phyloP scores from a whole-genome alignment of 1,140 invertebrate species.

The Drosophila setifemur region DNA sequence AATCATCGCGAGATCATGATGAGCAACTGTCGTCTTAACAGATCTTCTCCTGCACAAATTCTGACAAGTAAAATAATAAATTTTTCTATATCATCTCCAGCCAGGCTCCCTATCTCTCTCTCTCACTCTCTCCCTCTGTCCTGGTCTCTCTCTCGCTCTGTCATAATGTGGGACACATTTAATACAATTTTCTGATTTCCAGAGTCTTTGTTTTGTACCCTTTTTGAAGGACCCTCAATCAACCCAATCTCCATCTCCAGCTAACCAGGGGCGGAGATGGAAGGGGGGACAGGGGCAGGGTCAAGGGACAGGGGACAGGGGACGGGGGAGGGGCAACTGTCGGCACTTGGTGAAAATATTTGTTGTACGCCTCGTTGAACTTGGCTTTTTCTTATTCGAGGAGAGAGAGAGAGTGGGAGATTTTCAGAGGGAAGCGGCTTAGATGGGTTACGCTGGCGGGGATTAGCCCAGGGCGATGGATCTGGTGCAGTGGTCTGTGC shows the following conservation, averaged over 20 bases:
- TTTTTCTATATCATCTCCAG: constrained; percentile 53
- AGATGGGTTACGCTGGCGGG: constrained; percentile 13
- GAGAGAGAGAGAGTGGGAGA: neutral
- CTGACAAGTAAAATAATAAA: constrained; percentile 67
- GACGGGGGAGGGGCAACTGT: constrained; percentile 20
- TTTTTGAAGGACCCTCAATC: constrained; percentile 80
- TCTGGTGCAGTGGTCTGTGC: neutral
- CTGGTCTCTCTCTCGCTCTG: neutral
- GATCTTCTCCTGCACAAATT: constrained; percentile 60
- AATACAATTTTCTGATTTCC: constrained; percentile 67
- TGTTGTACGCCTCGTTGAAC: constrained; percentile 72
- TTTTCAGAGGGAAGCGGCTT: constrained; percentile 13
- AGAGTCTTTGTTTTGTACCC: constrained; percentile 61
- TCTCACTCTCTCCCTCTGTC: constrained; percentile 10
- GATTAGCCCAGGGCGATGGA: constrained; percentile 41
- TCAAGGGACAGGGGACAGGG: neutral
- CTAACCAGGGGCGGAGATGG: constrained; percentile 17
- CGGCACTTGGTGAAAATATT: constrained; percentile 62
- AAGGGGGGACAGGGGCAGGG: neutral
- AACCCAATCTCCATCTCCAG: constrained; percentile 38
- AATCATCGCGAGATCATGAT: constrained; percentile 68
- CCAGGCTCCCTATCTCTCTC: neutral
- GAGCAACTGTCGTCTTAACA: constrained; percentile 68
- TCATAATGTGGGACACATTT: constrained; percentile 76
- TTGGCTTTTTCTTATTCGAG: neutral